These are phyloP conservation scores for Drosophila guanche DNA, from an alignment of 1,140 invertebrate genomes.

Conservation along the genomic window DNA sequence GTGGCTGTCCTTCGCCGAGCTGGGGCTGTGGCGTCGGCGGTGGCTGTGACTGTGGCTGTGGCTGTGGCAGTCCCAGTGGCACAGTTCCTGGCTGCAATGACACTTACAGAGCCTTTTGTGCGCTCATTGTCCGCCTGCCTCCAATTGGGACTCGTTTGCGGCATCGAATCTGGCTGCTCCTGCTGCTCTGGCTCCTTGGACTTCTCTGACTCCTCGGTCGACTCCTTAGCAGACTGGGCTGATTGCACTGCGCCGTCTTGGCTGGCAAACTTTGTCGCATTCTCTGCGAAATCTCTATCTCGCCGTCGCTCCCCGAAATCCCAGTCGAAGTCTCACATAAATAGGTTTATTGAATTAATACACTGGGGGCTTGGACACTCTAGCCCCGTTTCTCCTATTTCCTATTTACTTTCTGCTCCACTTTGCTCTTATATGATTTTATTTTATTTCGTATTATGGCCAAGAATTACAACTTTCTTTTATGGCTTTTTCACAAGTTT, in stretches of 20 bases:
- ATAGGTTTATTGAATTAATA: slow-evolving; percentile 81
- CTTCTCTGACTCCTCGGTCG: slow-evolving; percentile 27
- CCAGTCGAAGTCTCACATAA: slow-evolving; percentile 59
- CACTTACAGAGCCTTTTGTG: slow-evolving; percentile 76
- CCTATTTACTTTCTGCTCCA: slow-evolving; percentile 8
- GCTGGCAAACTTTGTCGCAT: slow-evolving; percentile 74
- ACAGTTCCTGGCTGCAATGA: slow-evolving; percentile 72
- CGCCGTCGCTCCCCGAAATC: slow-evolving; percentile 23
- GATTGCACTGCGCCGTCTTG: slow-evolving; percentile 70
- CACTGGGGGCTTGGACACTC: slow-evolving; percentile 37
- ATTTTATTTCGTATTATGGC: slow-evolving; percentile 23
- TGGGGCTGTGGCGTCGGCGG: slow-evolving; percentile 16
- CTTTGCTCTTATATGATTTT: slow-evolving; percentile 22
- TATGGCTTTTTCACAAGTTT: slow-evolving; percentile 26
- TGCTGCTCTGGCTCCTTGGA: slow-evolving; percentile 9
- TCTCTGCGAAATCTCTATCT: slow-evolving; percentile 51
- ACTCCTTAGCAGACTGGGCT: slow-evolving; percentile 30
- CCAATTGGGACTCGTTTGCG: slow-evolving; percentile 78
- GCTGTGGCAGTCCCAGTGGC: slow-evolving; percentile 63
- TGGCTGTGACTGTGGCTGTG: slow-evolving; percentile 11
- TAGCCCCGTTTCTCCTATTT: slow-evolving; percentile 8
- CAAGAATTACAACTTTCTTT: slow-evolving; percentile 42
- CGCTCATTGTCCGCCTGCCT: slow-evolving; percentile 68
- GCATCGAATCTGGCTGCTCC: slow-evolving; percentile 57
- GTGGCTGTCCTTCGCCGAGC: slow-evolving; percentile 26